Conservation (phyloP, 92 coral and sea anemone species). For the Epizoanthus ramosus region DNA sequence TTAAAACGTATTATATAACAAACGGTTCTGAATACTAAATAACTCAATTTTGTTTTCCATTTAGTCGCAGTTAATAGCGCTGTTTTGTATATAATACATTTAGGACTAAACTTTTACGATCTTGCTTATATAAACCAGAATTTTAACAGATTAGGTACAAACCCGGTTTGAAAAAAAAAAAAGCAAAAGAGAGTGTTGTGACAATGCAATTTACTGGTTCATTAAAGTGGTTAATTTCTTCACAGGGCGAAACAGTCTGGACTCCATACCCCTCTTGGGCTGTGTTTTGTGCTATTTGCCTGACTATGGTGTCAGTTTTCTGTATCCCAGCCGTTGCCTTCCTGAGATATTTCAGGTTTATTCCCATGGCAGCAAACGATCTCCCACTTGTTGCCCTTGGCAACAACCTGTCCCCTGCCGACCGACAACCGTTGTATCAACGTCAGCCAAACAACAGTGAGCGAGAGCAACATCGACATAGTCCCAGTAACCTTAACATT, state of each 20-base stretch:
- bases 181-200: too few species aligned
- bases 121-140: too few species aligned
- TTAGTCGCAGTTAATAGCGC: too few species aligned
- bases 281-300: conserved; percentile 77
- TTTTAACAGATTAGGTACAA: too few species aligned
- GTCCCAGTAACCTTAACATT: conserved; percentile 4
- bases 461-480: conserved; percentile 20
- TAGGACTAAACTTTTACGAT: too few species aligned
- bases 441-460: conserved; percentile 21
- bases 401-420: conserved; percentile 46
- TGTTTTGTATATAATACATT: too few species aligned
- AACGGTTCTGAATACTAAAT: too few species aligned
- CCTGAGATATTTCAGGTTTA: conserved; percentile 80
- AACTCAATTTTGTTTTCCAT: too few species aligned
- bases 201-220: too few species aligned
- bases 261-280: conserved; percentile 92
- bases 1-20: too few species aligned
- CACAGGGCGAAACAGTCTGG: conserved; percentile 56
- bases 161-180: too few species aligned
- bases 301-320: conserved; percentile 81
- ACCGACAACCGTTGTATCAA: conserved; percentile 63
- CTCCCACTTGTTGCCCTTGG: conserved; percentile 71
- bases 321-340: conserved; percentile 93
- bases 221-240: neutral
- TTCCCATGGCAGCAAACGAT: conserved; percentile 54